Evolutionary conservation across 1,140 invertebrate species (phyloP), one percentile per base, ranked within the genome.

Genomic region (Cyrtorhinus lividipennis): DNA sequence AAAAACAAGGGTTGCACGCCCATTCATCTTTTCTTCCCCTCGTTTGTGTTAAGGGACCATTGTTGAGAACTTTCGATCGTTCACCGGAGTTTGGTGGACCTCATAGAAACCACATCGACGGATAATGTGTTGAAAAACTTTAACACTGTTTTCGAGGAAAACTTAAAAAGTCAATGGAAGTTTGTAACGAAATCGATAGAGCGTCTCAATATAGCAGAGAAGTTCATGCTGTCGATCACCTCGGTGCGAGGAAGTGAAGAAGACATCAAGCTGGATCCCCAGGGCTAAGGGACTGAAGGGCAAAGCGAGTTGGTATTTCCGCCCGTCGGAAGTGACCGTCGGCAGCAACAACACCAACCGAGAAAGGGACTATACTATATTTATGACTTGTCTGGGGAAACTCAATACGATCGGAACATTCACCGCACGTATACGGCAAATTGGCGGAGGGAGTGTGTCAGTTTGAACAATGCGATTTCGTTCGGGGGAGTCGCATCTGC

Each of bases 361-460:
- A 20, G 18, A 22, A 20, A 20, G 48, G 18, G 48, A 22, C 8
- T 53, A 12, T 22, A 44, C n/a, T 44, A 53, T 53, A 53, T 53
- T 53, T 53, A 53, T 53, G 48, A 20, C 48, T 53, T 22, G 48
- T 53, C 48, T 53, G 48, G 38, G 38, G 38, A 53, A 53, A 53
- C 48, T 53, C 48, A 53, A 53, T 53, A 53, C 10, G 20, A 53
- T 10, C 18, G 48, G 48, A 53, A 53, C 48, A 53, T 53, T 53
- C 48, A 15, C 48, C 48, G 48, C 48, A 53, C 48, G 48, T 53
- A 53, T 10, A 12, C 48, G 20, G 10, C 48, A 53, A 53, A 53
- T 53, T 53, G 48, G 48, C 18, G 8, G 48, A 53, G 48, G 48
- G 12, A 22, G 48, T 15, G 48, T 53, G 48, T 53, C 48, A 53